Evolutionary conservation across 2,888 invertebrate species (phyloP).

Genomic region (Phytoseiulus persimilis): DNA sequence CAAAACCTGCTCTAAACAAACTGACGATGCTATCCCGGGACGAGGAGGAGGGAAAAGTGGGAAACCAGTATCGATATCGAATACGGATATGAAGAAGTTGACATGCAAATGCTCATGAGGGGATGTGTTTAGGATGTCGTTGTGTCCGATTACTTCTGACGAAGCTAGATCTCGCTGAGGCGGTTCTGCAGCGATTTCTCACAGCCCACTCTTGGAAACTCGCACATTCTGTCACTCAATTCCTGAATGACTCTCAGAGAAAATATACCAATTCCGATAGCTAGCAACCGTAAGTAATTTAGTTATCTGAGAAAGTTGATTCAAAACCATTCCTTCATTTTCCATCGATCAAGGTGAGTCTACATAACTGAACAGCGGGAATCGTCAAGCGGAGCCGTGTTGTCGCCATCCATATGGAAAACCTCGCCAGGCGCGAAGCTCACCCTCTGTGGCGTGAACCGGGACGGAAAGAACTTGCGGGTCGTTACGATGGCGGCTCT

Average conservation of each 20-base stretch:
- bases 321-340: not conserved
- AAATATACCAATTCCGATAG: not conserved
- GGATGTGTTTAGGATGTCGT: too few relatives aligned
- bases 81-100: not conserved
- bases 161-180: too few relatives aligned
- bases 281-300: not conserved
- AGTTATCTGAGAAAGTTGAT: not conserved
- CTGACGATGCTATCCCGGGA: too few relatives aligned
- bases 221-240: not conserved
- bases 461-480: not conserved
- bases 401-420: constrained; percentile 14
- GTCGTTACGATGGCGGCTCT: not conserved
- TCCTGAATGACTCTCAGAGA: not conserved
- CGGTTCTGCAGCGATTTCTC: not conserved
- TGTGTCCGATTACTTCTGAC: too few relatives aligned
- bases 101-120: not conserved
- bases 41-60: too few relatives aligned
- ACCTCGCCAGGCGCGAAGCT: constrained; percentile 19
- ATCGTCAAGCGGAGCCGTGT: not conserved
- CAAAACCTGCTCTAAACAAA: too few relatives aligned
- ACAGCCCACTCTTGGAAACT: too few relatives aligned
- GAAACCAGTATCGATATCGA: too few relatives aligned
- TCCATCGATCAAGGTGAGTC: not conserved
- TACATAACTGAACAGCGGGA: constrained; percentile 27
- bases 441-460: constrained; percentile 13